These are phyloP conservation scores for Saturnia japonica DNA, from an alignment of 2,888 invertebrate species.

Conservation along the genomic window DNA sequence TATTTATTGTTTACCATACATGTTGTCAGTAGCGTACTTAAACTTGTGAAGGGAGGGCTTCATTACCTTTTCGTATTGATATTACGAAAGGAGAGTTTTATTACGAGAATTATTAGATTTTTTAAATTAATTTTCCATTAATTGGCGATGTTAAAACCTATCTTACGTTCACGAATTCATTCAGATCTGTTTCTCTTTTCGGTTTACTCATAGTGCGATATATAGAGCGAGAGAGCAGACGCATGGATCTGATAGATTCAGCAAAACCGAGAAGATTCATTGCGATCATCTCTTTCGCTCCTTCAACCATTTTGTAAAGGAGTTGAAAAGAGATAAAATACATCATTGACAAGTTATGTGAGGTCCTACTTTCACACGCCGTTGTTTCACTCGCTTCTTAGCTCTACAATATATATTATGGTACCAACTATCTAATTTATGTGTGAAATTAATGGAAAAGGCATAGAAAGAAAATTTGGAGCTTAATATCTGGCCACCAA, in stretches of 20 bases:
- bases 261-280: neutral
- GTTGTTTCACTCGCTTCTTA: neutral
- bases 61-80: constrained; percentile 31
- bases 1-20: constrained; percentile 74
- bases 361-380: neutral
- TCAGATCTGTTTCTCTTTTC: neutral
- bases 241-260: neutral
- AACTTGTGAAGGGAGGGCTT: constrained; percentile 42
- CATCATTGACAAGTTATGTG: neutral
- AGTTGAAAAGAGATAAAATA: neutral
- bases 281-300: neutral
- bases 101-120: neutral
- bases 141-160: neutral
- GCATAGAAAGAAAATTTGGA: too few relatives aligned
- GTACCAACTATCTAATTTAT: too few relatives aligned
- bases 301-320: neutral
- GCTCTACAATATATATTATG: neutral
- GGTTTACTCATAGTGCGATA: neutral
- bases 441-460: too few relatives aligned
- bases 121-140: neutral
- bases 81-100: constrained; percentile 22
- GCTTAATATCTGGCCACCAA: too few relatives aligned
- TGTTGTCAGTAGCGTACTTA: constrained; percentile 78
- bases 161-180: neutral
- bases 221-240: neutral